phyloP scores from a whole-genome alignment of 2,113 vertebrate genomes.

The Bothrops jararaca region DNA sequence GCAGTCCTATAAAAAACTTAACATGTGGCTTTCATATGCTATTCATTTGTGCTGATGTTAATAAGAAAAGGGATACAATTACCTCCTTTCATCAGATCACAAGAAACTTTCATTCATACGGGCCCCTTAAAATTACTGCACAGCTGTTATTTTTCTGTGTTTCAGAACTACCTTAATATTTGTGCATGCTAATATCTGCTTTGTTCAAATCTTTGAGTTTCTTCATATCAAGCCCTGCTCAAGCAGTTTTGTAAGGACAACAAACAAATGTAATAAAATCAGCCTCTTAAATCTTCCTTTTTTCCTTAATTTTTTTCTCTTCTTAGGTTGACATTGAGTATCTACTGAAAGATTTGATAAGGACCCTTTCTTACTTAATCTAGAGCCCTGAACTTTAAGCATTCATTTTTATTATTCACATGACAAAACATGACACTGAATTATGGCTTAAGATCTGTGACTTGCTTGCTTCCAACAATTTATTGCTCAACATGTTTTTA shows the following conservation, averaged over 20 bases:
- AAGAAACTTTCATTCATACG: not conserved
- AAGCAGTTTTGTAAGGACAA: not conserved
- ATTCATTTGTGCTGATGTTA: not conserved
- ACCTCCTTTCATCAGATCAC: not conserved
- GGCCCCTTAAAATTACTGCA: not conserved
- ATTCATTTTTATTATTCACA: not conserved
- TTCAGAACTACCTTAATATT: not conserved
- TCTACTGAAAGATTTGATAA: not conserved
- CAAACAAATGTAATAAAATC: not conserved
- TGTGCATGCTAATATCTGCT: not conserved
- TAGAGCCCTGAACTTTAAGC: not conserved
- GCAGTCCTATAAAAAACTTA: not conserved
- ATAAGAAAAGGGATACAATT: not conserved
- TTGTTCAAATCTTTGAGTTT: not conserved
- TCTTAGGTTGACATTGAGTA: not conserved
- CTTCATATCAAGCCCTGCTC: not conserved
- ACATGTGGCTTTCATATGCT: not conserved
- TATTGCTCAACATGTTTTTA: not conserved
- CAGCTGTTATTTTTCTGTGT: not conserved
- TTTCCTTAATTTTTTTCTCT: not conserved
- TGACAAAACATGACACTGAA: not conserved
- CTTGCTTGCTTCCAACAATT: not conserved
- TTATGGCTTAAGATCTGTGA: not conserved
- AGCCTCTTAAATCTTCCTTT: not conserved
- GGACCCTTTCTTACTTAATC: not conserved